Evolutionary conservation across 2,113 vertebrate genomes (phyloP), one percentile per base, ranked within the genome.

Genomic region (Megaptera novaeangliae): DNA sequence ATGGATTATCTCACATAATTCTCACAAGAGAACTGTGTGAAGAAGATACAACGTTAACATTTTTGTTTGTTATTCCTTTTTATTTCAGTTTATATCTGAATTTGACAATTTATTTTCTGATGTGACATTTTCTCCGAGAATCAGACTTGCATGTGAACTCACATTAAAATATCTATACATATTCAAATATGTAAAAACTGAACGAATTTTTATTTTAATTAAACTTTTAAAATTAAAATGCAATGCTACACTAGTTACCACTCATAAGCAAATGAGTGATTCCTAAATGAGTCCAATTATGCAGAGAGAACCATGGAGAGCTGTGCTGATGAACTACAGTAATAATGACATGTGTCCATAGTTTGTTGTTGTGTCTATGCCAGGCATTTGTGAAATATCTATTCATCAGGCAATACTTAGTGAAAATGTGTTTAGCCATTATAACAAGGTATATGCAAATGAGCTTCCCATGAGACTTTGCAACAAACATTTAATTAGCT

Each of bases 381-480:
- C 69, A 97, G 87, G 95, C 93, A 95, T 97, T 98, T 98, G 97
- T 75, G 96, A 95, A 98, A 96, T 97, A 90, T 97, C 98, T 98
- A 97, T 98, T 97, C 97, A 91, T 96, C 96, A 98, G 97, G 89
- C 88, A 98, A 96, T 93, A 96, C 96, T 98, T 98, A 98, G 96
- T 77, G 94, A 96, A 94, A 98, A 98, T 96, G 72, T 98, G 95
- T 98, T 98, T 98, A 98, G 87, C 87, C 96, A 92, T 96, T 98
- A 97, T 97, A 97, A 98, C 97, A 98, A 98, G 98, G 97, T 98
- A 93, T 96, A 97, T 97, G 97, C 95, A 98, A 98, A 97, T 98
- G 75, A 88, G 64, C 66, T 92, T 97, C 98, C 96, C 97, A 96
- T 96, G 97, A 98, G 97, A 98, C 95, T 97, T 97, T 97, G 94